phyloP scores from a whole-genome alignment of 64 coral and sea anemone species.

The Stichodactyla mertensii region DNA sequence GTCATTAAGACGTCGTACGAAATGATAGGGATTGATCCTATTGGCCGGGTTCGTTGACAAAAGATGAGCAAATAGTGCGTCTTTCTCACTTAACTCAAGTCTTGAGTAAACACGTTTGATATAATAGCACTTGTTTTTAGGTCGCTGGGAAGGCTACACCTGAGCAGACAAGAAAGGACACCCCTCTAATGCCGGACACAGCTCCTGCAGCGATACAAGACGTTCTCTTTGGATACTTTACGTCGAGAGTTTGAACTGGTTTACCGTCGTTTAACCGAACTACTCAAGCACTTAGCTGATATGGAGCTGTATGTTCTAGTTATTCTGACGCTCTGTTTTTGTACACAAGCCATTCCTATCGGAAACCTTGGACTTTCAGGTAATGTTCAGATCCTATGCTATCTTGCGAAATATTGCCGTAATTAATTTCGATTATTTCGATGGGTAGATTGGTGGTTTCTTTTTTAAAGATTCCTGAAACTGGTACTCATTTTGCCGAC shows the following conservation, averaged over 20 bases:
- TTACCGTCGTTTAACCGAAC: neutral
- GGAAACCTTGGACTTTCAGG: neutral
- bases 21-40: neutral
- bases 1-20: neutral
- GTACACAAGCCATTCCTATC: neutral
- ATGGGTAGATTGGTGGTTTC: too few relatives aligned
- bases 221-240: neutral
- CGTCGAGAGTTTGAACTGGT: neutral
- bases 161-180: neutral
- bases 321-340: neutral
- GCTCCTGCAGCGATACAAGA: neutral
- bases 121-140: neutral
- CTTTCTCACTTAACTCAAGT: neutral
- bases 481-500: too few relatives aligned
- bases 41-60: neutral
- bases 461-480: too few relatives aligned
- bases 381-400: neutral
- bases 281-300: neutral
- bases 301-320: neutral
- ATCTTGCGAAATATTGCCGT: neutral
- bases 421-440: too few relatives aligned
- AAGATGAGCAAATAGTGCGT: neutral
- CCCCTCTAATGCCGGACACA: neutral
- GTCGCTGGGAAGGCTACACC: neutral
- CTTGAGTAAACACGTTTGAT: neutral